Conservation (phyloP, 2,113 vertebrate genomes). For the Ameiurus melas region DNA sequence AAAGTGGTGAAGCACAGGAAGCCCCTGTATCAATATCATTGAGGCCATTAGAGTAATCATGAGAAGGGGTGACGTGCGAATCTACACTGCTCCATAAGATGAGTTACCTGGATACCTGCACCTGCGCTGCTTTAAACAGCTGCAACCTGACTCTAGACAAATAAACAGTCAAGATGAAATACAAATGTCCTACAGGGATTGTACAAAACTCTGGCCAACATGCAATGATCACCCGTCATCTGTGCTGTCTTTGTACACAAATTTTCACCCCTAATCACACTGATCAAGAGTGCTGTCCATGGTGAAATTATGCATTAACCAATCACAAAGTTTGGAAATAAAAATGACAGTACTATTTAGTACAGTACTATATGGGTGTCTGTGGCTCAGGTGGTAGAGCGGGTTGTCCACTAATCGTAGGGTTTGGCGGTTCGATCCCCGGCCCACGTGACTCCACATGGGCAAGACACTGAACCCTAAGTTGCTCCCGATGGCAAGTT, state of each 20-base stretch:
- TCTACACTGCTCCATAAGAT: constrained; percentile 41
- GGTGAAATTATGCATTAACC: neutral
- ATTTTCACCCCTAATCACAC: neutral
- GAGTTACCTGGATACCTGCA: constrained; percentile 61
- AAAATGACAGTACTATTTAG: neutral
- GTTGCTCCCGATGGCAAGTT: too few relatives aligned
- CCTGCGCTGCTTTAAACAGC: constrained; percentile 10
- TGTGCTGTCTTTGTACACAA: neutral
- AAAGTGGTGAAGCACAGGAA: constrained; percentile 54
- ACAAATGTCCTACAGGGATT: neutral
- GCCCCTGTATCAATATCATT: constrained; percentile 61
- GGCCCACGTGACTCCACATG: too few relatives aligned
- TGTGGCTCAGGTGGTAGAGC: too few relatives aligned
- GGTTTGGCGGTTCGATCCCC: too few relatives aligned
- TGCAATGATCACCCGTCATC: neutral
- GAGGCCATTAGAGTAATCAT: constrained; percentile 64
- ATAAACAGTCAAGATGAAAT: neutral
- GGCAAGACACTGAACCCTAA: too few relatives aligned
- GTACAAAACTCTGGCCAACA: neutral
- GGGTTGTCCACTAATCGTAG: too few relatives aligned
- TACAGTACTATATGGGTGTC: too few relatives aligned
- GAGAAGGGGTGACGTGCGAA: constrained; percentile 30
- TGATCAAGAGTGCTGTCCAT: neutral
- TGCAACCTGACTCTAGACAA: neutral
- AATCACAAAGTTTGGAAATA: neutral